phyloP scores from a whole-genome alignment of 1,140 invertebrate species.

The Amyelois transitella region DNA sequence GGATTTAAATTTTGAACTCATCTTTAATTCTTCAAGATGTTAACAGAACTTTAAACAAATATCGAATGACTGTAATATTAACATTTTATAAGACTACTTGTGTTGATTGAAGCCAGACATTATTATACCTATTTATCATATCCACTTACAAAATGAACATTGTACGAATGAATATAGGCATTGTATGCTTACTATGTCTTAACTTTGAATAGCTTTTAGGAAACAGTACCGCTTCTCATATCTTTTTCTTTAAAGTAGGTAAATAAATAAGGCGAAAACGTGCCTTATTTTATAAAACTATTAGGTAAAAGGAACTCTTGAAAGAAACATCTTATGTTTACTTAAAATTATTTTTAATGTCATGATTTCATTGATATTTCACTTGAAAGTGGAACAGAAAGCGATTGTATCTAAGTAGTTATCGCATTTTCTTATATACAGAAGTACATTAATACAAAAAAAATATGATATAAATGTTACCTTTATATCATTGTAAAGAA shows the following conservation, averaged over 20 bases:
- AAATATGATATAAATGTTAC: too few relatives aligned
- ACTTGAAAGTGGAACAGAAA: neutral
- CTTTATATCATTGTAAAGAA: too few relatives aligned
- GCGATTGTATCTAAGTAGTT: too few relatives aligned
- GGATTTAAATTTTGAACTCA: neutral
- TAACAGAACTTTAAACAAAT: neutral
- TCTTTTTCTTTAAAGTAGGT: too few relatives aligned
- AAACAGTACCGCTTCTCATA: too few relatives aligned
- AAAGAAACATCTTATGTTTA: neutral
- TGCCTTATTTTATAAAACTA: neutral
- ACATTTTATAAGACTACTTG: neutral
- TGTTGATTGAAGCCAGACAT: too few relatives aligned
- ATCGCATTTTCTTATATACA: too few relatives aligned
- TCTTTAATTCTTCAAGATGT: neutral
- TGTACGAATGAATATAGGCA: neutral
- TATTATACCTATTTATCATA: neutral
- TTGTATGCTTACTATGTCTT: neutral
- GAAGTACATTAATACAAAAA: too few relatives aligned
- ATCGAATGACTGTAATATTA: neutral
- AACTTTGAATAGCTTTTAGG: neutral
- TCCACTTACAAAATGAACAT: neutral
- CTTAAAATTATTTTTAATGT: neutral
- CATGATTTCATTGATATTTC: neutral
- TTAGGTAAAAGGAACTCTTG: neutral
- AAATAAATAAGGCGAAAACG: too few relatives aligned